phyloP scores from a whole-genome alignment of 2,888 invertebrate species.

The Patella depressa region DNA sequence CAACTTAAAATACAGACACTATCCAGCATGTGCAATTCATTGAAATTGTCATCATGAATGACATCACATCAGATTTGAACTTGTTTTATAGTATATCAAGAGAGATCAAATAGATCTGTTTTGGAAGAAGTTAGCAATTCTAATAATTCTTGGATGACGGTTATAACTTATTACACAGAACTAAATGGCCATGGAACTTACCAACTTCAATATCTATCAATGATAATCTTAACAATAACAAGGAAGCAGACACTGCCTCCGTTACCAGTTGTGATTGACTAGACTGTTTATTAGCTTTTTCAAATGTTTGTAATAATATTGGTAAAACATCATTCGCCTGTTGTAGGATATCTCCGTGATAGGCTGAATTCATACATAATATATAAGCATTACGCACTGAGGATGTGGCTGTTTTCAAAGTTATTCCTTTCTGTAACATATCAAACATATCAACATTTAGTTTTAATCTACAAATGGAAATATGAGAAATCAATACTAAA shows the following conservation, averaged over 20 bases:
- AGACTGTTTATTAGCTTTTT: constrained; percentile 83
- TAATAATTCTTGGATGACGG: too few relatives aligned
- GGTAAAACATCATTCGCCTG: constrained; percentile 74
- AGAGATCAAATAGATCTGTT: too few relatives aligned
- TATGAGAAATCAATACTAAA: background rate
- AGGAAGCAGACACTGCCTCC: constrained; percentile 81
- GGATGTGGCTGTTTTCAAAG: constrained; percentile 83
- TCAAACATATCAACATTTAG: constrained; percentile 16
- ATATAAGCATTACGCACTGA: constrained; percentile 85
- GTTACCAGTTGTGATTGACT: constrained; percentile 77
- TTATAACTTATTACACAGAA: constrained; percentile 23
- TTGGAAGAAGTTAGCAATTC: too few relatives aligned
- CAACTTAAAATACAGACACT: too few relatives aligned
- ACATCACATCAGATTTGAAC: too few relatives aligned
- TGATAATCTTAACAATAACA: constrained; percentile 79
- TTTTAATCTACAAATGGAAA: background rate
- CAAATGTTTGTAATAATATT: constrained; percentile 80
- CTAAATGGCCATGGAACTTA: constrained; percentile 28
- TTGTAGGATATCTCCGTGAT: constrained; percentile 73
- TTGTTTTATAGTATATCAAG: too few relatives aligned
- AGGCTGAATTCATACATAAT: constrained; percentile 80
- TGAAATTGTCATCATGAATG: too few relatives aligned
- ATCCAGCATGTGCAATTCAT: too few relatives aligned
- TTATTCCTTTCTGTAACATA: constrained; percentile 78
- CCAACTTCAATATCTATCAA: constrained; percentile 71